Evolutionary conservation across 2,888 invertebrate genomes (phyloP).

Genomic region (Perithous albicinctus): DNA sequence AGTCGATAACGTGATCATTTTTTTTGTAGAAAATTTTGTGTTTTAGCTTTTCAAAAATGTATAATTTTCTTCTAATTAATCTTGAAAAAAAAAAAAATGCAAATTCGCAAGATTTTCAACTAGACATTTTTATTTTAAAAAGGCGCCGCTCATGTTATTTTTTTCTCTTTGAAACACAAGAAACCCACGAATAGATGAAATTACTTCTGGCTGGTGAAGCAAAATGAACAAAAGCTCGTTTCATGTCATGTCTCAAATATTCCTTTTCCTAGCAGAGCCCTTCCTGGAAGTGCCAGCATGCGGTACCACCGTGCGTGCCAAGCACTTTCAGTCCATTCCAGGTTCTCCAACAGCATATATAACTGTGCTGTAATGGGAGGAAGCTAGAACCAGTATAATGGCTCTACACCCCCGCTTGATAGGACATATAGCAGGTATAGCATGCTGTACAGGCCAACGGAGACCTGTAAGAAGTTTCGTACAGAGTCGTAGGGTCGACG

Average conservation of each 20-base stretch:
- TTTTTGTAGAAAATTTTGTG: too few species aligned
- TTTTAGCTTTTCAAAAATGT: too few species aligned
- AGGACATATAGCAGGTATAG: constrained; percentile 9
- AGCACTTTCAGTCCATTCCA: constrained; percentile 46
- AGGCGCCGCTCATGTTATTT: too few species aligned
- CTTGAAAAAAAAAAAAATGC: too few species aligned
- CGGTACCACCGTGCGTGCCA: constrained; percentile 58
- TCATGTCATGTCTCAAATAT: constrained; percentile 2
- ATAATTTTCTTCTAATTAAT: too few species aligned
- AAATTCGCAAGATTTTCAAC: too few species aligned
- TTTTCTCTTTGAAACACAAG: too few species aligned
- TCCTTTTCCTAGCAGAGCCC: neutral
- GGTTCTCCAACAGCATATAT: constrained; percentile 31
- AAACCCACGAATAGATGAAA: neutral
- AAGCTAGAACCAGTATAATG: constrained; percentile 31
- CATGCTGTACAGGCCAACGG: neutral
- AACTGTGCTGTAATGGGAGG: neutral
- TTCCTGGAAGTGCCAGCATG: constrained; percentile 7
- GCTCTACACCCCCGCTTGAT: constrained; percentile 27
- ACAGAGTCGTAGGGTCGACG: constrained; percentile 55
- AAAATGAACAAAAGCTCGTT: constrained; percentile 8
- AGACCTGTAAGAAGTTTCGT: constrained; percentile 50
- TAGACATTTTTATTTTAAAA: too few species aligned
- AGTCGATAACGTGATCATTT: too few species aligned
- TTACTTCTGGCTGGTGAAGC: neutral